Evolutionary conservation across 2,888 invertebrate species (phyloP).

Genomic region (Agrilus mali): DNA sequence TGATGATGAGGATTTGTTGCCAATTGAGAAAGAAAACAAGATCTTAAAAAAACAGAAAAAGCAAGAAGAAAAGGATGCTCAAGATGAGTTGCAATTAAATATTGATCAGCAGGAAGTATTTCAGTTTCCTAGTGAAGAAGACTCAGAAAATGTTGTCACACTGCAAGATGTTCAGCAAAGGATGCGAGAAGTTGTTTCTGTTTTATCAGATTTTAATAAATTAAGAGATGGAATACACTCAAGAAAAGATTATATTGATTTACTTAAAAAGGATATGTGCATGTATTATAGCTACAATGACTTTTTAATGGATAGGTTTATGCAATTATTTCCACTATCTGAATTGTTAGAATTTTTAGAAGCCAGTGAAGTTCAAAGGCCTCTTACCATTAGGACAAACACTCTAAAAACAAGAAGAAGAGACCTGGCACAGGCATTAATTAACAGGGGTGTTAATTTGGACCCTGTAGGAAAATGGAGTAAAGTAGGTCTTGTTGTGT

Average conservation of each 20-base stretch:
- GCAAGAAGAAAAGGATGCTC: conserved; percentile 56
- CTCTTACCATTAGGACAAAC: conserved; percentile 91
- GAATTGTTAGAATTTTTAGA: conserved; percentile 91
- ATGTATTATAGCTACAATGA: conserved; percentile 94
- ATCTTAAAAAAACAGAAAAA: conserved; percentile 63
- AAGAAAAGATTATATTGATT: conserved; percentile 68
- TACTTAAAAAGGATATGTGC: conserved; percentile 77
- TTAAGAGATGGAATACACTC: conserved; percentile 55
- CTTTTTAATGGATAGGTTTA: conserved; percentile 83
- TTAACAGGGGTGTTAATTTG: conserved; percentile 93
- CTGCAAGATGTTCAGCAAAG: conserved; percentile 79
- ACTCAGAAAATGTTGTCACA: conserved; percentile 55
- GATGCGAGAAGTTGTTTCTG: conserved; percentile 72
- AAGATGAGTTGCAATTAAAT: conserved; percentile 73
- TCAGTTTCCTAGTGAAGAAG: conserved; percentile 65
- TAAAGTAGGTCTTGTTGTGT: conserved; percentile 93
- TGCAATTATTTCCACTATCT: conserved; percentile 76
- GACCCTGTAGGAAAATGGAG: conserved; percentile 99
- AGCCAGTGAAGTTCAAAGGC: conserved; percentile 89
- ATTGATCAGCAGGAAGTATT: conserved; percentile 65
- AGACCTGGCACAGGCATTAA: conserved; percentile 88
- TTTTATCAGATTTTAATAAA: conserved; percentile 66
- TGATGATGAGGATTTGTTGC: conserved; percentile 57
- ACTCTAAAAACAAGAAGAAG: conserved; percentile 84
- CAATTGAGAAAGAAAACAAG: conserved; percentile 75